Evolutionary conservation across 2,113 vertebrate species (phyloP).

Genomic region (Pygoscelis adeliae): DNA sequence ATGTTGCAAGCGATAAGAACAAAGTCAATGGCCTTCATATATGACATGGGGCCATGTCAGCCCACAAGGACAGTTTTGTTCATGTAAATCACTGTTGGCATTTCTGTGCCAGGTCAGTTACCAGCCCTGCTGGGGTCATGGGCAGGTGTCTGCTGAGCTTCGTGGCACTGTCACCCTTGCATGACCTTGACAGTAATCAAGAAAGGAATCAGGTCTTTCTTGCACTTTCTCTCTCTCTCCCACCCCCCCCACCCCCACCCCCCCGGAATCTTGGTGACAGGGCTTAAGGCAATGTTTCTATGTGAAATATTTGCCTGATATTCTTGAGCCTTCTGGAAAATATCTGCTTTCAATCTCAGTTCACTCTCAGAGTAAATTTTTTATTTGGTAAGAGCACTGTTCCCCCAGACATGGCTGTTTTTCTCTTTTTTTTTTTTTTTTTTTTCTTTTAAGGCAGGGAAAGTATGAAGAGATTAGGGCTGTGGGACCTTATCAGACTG

Average conservation of each 20-base stretch:
- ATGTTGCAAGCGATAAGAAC: conserved; percentile 27
- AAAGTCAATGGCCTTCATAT: conserved; percentile 58
- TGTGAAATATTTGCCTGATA: background rate
- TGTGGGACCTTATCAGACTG: background rate
- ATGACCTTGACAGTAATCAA: background rate
- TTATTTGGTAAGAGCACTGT: background rate
- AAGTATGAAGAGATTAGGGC: background rate
- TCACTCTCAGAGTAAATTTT: background rate
- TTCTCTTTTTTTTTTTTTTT: background rate
- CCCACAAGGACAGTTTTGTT: background rate
- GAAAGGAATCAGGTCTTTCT: conserved; percentile 31
- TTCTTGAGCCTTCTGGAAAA: conserved; percentile 14
- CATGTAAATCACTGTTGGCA: background rate
- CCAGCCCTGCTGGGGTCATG: background rate
- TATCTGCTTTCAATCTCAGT: background rate
- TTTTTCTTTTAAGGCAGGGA: background rate
- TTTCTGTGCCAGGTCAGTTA: background rate
- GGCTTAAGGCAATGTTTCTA: background rate
- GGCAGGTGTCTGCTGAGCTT: background rate
- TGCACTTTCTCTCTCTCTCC: background rate
- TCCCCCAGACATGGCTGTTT: background rate
- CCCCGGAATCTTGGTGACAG: background rate
- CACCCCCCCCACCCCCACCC: no score
- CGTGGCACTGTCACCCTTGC: background rate
- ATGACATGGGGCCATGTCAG: background rate